Conservation (phyloP, 1,140 invertebrate genomes). For the Trichoplusia ni region DNA sequence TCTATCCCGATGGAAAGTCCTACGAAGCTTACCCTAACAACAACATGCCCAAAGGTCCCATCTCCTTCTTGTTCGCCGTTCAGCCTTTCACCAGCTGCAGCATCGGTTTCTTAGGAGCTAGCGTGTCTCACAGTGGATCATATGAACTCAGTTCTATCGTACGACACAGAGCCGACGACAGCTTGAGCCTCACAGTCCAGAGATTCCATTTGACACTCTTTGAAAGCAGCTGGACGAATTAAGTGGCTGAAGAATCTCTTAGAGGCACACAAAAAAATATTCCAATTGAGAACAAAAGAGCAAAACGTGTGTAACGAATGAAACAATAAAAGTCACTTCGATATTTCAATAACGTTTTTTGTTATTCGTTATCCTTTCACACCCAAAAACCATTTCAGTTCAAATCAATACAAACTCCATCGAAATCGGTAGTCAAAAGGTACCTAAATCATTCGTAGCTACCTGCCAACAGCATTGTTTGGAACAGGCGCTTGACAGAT, state of each 20-base stretch:
- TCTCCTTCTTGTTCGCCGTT: constrained; percentile 32
- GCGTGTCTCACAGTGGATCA: constrained; percentile 46
- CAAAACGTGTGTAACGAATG: too few relatives aligned
- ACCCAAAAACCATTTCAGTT: neutral
- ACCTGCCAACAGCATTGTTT: constrained; percentile 15
- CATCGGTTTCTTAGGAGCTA: constrained; percentile 45
- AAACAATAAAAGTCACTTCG: too few relatives aligned
- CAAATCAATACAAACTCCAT: neutral
- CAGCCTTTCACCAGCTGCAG: constrained; percentile 48
- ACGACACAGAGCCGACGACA: constrained; percentile 35
- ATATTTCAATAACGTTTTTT: too few relatives aligned
- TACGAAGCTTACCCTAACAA: constrained; percentile 53
- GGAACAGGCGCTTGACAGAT: constrained; percentile 21
- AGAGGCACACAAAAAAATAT: too few relatives aligned
- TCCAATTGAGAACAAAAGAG: too few relatives aligned
- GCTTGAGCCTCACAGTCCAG: constrained; percentile 42
- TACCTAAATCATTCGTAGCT: neutral
- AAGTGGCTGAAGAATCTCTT: neutral
- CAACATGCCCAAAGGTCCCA: constrained; percentile 36
- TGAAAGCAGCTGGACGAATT: constrained; percentile 22
- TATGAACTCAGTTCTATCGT: constrained; percentile 54
- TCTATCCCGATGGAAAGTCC: constrained; percentile 44
- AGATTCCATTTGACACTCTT: constrained; percentile 51
- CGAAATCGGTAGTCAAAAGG: neutral
- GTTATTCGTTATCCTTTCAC: too few relatives aligned